Percentiles rank a stretch among this genome's conserved stretches.
Conservation (phyloP, 2,888 invertebrate genomes). For the Oligia fasciuncula region DNA sequence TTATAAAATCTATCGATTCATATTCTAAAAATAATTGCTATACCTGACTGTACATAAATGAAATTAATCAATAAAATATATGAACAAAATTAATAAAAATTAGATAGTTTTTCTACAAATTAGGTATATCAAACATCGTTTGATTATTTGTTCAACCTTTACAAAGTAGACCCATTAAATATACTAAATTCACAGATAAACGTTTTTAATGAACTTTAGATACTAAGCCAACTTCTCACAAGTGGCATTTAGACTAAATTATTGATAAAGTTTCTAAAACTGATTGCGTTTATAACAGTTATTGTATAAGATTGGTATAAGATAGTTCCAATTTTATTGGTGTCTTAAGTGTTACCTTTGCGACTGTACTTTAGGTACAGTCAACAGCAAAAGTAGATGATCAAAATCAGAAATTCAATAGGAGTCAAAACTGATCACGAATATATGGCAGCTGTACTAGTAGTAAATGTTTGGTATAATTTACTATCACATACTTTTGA, state of each 20-base stretch:
- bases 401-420: too few species aligned
- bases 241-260: conserved; percentile 28
- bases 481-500: too few species aligned
- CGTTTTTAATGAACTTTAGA: conserved; percentile 20
- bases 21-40: too few species aligned
- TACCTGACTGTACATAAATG: too few species aligned
- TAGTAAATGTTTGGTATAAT: too few species aligned
- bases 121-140: neutral
- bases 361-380: neutral
- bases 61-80: too few species aligned
- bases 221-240: conserved; percentile 15
- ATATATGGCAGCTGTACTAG: too few species aligned
- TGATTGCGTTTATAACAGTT: conserved; percentile 34
- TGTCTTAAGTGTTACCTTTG: conserved; percentile 7
- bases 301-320: conserved; percentile 9
- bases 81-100: neutral
- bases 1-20: too few species aligned
- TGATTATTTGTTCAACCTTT: neutral
- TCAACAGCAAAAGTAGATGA: too few species aligned
- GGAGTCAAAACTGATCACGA: too few species aligned
- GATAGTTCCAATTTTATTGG: conserved; percentile 14
- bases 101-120: neutral
- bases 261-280: conserved; percentile 22
- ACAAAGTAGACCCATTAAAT: conserved; percentile 15
- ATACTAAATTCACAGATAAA: conserved; percentile 38